Conservation (phyloP, 2,888 invertebrate genomes). For the Andricus curvator region DNA sequence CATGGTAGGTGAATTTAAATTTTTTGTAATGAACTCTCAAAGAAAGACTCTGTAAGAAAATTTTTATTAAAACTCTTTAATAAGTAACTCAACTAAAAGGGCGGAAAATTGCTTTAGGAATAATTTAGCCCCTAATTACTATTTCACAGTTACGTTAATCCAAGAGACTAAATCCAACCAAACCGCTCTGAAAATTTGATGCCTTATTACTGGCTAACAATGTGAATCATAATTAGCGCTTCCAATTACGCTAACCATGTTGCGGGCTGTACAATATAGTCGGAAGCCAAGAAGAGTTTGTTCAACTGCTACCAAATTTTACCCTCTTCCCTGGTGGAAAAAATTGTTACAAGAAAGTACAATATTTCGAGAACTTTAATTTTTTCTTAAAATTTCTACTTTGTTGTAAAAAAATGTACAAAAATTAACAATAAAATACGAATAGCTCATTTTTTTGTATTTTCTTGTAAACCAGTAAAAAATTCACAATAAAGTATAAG, state of each 20-base stretch:
- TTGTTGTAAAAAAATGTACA: no score
- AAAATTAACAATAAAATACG: no score
- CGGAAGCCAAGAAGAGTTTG: constrained; percentile 29
- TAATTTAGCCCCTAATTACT: constrained; percentile 1
- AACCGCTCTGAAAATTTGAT: constrained; percentile 30
- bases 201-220: constrained; percentile 57
- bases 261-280: constrained; percentile 39
- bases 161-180: background rate
- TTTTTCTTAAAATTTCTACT: no score
- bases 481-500: no score
- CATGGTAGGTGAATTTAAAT: no score
- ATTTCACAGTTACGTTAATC: constrained; percentile 20
- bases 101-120: background rate
- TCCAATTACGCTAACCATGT: constrained; percentile 48
- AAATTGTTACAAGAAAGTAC: no score
- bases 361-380: no score
- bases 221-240: constrained; percentile 60
- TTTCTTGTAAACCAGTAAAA: no score
- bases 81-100: background rate
- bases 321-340: background rate
- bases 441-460: no score
- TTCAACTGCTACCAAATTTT: constrained; percentile 8
- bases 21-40: no score
- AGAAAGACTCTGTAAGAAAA: no score
- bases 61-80: background rate